Evolutionary conservation across 2,888 invertebrate genomes (phyloP).

Genomic region (Helleia helle): DNA sequence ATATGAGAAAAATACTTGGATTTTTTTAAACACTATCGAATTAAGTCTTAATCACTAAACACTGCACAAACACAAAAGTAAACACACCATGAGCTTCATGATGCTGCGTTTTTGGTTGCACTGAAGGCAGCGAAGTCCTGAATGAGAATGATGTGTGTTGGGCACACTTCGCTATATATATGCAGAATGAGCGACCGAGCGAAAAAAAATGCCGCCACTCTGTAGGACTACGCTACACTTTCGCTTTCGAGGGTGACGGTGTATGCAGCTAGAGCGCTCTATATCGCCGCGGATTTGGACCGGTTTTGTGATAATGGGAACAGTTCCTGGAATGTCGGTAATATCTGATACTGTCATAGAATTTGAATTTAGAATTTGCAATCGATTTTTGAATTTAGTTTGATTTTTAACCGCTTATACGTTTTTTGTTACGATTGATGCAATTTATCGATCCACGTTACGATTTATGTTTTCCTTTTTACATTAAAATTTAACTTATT

Average conservation of each 20-base stretch:
- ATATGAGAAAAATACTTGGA: no score
- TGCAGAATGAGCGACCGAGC: constrained; percentile 61
- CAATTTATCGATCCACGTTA: no score
- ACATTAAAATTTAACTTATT: no score
- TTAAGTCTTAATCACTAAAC: constrained; percentile 5
- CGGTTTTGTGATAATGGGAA: constrained; percentile 23
- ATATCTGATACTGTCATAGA: constrained; percentile 14
- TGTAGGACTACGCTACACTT: constrained; percentile 69
- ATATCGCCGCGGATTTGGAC: constrained; percentile 34
- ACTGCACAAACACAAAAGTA: constrained; percentile 22
- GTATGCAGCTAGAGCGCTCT: constrained; percentile 48
- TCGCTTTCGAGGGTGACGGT: constrained; percentile 65
- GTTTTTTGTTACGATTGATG: no score
- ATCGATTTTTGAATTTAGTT: background rate
- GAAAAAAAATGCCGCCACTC: constrained; percentile 59
- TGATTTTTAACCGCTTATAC: background rate
- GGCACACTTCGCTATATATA: constrained; percentile 65
- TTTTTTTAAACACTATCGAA: constrained; percentile 17
- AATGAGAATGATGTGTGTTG: constrained; percentile 72
- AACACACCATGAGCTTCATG: constrained; percentile 73
- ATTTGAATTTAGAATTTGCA: constrained; percentile 5
- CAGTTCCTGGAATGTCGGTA: constrained; percentile 25
- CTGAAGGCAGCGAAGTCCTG: constrained; percentile 71
- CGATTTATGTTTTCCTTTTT: no score
- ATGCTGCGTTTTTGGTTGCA: constrained; percentile 68